Evolutionary conservation across 2,113 vertebrate genomes (phyloP), one percentile per base, ranked within the genome.

Genomic region (Bubalus kerabau): DNA sequence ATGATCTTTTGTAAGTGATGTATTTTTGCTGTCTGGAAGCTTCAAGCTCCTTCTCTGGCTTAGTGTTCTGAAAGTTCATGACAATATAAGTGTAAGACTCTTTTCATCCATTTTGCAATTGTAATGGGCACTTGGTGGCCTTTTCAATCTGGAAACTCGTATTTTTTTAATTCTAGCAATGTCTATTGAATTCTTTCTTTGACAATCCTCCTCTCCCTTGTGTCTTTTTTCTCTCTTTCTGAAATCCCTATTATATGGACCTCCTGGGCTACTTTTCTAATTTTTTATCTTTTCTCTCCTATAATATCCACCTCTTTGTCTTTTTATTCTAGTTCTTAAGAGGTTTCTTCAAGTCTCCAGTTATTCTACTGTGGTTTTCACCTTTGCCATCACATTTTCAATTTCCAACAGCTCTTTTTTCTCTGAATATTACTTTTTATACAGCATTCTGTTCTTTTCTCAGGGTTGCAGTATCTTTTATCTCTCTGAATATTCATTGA

Each of bases 181-280:
- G 83, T 76, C 86, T 74, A 71, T 84, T 96, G 28, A 84, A 84
- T 87, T 91, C 48, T 85, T 95, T 60, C 50, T 93, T 95, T 64
- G 28, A 94, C 84, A 80, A 30, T 76, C 6, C 7, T 48, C 19
- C 36, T 81, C 36, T 96, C 40, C 59, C 91, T 95, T 50, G n/a
- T 82, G 60, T 67, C 82, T 87, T 48, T 85, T 62, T 74, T 59
- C 36, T 84, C 52, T 74, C 14, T 85, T 93, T 87, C 90, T 91
- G 26, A 96, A 96, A 86, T 91, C 26, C 6, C 32, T 36, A 21
- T 91, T 82, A 80, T 78, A 89, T 57, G 60, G 88, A 76, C 13
- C 17, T 93, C 71, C 71, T 59, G 16, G 26, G 46, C 26, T 62
- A 23, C 23, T 91, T 9, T 50, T 93, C 54, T 91, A 36, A 91